Percentiles rank a stretch among this genome's conserved stretches.
These are phyloP conservation scores for Rhea americana DNA, from an alignment of 2,113 vertebrate genomes.

Conservation along the genomic window DNA sequence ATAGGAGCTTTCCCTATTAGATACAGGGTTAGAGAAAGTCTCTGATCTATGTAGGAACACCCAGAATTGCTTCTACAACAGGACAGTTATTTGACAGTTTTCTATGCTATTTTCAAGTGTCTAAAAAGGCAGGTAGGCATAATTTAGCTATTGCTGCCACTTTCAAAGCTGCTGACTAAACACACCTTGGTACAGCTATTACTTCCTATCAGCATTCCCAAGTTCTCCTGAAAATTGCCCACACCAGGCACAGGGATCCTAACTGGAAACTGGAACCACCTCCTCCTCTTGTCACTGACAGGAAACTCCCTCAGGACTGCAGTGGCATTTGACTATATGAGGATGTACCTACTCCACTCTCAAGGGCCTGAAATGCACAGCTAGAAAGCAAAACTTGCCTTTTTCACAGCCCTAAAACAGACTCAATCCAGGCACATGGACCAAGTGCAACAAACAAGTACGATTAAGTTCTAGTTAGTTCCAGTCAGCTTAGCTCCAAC, in stretches of 20 bases:
- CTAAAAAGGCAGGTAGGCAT: background rate
- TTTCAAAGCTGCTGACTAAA: background rate
- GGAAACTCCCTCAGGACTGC: background rate
- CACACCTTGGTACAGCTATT: background rate
- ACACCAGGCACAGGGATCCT: fast-evolving
- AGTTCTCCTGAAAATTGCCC: background rate
- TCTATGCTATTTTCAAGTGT: background rate
- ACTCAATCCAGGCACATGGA: background rate
- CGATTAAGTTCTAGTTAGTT: background rate
- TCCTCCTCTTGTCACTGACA: background rate
- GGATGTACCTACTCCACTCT: background rate
- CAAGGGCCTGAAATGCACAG: background rate
- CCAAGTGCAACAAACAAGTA: fast-evolving
- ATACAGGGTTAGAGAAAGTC: background rate
- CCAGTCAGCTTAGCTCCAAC: background rate
- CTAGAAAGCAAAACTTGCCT: background rate
- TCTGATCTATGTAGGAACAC: background rate
- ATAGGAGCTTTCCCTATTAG: background rate
- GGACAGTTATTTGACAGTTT: background rate
- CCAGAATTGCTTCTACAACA: background rate
- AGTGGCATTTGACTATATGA: background rate
- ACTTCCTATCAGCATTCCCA: background rate
- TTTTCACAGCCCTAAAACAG: background rate
- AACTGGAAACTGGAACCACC: background rate
- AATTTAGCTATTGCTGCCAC: background rate